A percentile compares a stretch with the other conserved stretches of the same genome.
Conservation (phyloP, 2,797 vertebrate species). For the Manis javanica region DNA sequence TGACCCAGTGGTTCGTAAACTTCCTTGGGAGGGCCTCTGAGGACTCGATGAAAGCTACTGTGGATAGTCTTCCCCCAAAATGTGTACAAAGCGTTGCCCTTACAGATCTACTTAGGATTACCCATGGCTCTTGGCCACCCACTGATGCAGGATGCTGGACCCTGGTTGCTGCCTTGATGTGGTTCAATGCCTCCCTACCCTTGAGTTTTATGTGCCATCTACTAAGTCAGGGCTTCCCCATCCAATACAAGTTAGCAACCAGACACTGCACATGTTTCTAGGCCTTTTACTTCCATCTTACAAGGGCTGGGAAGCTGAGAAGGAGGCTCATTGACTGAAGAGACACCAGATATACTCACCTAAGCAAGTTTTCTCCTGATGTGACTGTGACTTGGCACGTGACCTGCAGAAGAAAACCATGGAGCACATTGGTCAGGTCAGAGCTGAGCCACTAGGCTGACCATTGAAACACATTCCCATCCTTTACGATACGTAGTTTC, state of each 20-base stretch:
- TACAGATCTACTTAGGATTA: neutral
- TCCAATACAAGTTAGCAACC: neutral
- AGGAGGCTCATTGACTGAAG: neutral
- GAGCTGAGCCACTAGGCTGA: neutral
- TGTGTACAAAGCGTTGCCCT: rapidly evolving
- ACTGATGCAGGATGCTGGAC: neutral
- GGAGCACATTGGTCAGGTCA: rapidly evolving
- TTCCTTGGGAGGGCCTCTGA: neutral
- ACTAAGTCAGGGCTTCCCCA: neutral
- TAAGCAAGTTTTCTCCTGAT: neutral
- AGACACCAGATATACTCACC: neutral
- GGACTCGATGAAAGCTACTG: neutral
- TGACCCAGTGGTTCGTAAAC: neutral
- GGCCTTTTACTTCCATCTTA: neutral
- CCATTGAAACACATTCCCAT: neutral
- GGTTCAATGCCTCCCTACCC: rapidly evolving
- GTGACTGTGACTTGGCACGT: neutral
- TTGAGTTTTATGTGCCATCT: neutral
- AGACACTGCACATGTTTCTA: neutral
- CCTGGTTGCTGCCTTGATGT: rapidly evolving
- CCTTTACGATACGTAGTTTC: rapidly evolving
- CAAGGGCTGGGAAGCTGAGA: neutral
- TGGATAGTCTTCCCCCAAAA: neutral
- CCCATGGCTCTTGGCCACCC: neutral
- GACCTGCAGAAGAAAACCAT: neutral